Evolutionary conservation across 2,113 vertebrate species (phyloP).

Genomic region (Zapus hudsonius): DNA sequence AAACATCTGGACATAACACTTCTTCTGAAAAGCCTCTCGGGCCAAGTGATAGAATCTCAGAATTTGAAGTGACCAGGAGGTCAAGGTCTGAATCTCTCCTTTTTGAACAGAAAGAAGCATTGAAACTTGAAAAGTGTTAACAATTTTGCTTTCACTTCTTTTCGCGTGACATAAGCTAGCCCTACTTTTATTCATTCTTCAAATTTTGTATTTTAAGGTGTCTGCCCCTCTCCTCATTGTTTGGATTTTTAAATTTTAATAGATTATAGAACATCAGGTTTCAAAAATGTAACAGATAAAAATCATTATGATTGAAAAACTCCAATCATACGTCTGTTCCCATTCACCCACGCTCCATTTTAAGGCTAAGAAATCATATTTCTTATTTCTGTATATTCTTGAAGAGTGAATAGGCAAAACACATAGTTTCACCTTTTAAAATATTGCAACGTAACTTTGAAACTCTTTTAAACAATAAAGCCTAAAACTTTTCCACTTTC

Average conservation of each 20-base stretch:
- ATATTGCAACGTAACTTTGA: neutral
- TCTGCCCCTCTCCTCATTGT: neutral
- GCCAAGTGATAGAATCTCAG: slow-evolving; percentile 22
- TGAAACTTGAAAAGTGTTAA: neutral
- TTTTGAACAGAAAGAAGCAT: neutral
- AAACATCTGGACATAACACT: neutral
- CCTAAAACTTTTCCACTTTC: neutral
- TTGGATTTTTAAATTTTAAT: neutral
- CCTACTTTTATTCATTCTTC: neutral
- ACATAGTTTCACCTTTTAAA: neutral
- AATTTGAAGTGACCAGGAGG: slow-evolving; percentile 11
- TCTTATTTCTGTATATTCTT: neutral
- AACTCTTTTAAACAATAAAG: neutral
- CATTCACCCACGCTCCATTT: neutral
- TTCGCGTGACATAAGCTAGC: neutral
- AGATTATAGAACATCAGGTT: neutral
- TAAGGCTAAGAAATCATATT: neutral
- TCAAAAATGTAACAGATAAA: neutral
- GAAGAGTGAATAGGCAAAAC: neutral
- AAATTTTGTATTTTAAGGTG: neutral
- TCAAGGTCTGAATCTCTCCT: neutral
- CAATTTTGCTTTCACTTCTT: neutral
- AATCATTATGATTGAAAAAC: neutral
- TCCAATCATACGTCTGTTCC: neutral
- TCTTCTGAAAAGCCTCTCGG: neutral